These are phyloP conservation scores for Drosophila virilis DNA, from an alignment of 1,140 invertebrate genomes.

Conservation along the genomic window DNA sequence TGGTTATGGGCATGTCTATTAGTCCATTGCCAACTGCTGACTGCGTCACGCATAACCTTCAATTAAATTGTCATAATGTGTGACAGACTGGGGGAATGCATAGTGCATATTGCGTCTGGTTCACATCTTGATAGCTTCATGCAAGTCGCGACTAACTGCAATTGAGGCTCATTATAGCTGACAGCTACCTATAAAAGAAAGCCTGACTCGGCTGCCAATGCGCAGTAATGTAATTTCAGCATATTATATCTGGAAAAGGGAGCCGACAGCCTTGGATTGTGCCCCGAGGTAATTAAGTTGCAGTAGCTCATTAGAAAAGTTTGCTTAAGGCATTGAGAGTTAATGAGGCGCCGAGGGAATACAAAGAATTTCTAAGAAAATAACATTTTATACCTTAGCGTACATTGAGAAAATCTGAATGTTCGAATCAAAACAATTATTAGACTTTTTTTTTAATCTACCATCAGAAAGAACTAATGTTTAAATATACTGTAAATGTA, in stretches of 20 bases:
- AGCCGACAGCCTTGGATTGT: slow-evolving; percentile 1
- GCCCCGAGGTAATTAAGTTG: slow-evolving; percentile 12
- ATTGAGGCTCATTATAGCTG: slow-evolving; percentile 38
- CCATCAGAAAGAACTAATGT: too few relatives aligned
- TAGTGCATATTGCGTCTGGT: slow-evolving; percentile 3
- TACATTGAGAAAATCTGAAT: background rate
- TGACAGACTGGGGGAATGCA: slow-evolving; percentile 6
- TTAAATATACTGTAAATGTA: too few relatives aligned
- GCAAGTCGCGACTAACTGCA: slow-evolving; percentile 19
- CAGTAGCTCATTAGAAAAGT: slow-evolving; percentile 22
- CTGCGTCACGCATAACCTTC: slow-evolving; percentile 55
- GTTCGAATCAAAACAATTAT: too few relatives aligned
- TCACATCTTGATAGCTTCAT: slow-evolving; percentile 4
- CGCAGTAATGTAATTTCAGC: slow-evolving; percentile 20
- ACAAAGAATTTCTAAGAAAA: background rate
- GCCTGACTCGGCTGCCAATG: slow-evolving; percentile 1
- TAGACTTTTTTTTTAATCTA: too few relatives aligned
- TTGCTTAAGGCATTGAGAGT: background rate
- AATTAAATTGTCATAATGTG: slow-evolving; percentile 66
- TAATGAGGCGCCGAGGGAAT: background rate
- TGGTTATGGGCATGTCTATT: slow-evolving; percentile 7
- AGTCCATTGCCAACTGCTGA: slow-evolving; percentile 4
- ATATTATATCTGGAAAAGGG: slow-evolving; percentile 3
- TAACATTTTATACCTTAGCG: too few relatives aligned
- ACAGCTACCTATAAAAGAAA: slow-evolving; percentile 19